Percentiles rank a stretch among this genome's conserved stretches.
These are phyloP conservation scores for Homarus gammarus DNA, from an alignment of 2,888 invertebrate species.

Conservation along the genomic window DNA sequence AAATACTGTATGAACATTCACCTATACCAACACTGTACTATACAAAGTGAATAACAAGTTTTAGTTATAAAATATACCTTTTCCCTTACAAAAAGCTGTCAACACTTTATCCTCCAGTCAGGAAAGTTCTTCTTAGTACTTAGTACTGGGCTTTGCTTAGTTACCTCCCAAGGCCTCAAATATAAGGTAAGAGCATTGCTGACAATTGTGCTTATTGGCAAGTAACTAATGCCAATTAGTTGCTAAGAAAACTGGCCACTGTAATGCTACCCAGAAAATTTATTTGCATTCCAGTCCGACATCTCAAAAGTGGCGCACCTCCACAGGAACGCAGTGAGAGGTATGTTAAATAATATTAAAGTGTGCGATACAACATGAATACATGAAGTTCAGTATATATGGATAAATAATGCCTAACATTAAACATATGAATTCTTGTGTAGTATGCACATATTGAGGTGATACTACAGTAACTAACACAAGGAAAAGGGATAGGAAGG, in stretches of 20 bases:
- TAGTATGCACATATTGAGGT: constrained; percentile 55
- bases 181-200: background rate
- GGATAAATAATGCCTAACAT: constrained; percentile 66
- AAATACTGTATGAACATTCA: constrained; percentile 1
- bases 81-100: constrained; percentile 19
- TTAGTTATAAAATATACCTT: constrained; percentile 34
- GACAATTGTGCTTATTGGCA: constrained; percentile 32
- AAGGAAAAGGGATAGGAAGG: constrained; percentile 27
- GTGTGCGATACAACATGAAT: constrained; percentile 42
- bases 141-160: constrained; percentile 16
- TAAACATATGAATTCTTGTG: constrained; percentile 60
- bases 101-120: constrained; percentile 31
- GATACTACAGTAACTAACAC: constrained; percentile 42
- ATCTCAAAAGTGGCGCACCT: constrained; percentile 32
- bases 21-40: background rate
- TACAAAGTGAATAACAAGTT: constrained; percentile 11
- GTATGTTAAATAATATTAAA: constrained; percentile 46
- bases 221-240: constrained; percentile 29
- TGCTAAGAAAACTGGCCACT: constrained; percentile 24
- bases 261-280: constrained; percentile 30
- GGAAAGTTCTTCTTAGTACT: constrained; percentile 4
- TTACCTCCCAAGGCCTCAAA: constrained; percentile 13
- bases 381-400: constrained; percentile 58
- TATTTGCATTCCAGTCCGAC: constrained; percentile 52
- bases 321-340: constrained; percentile 51